Evolutionary conservation across 1,140 invertebrate genomes (phyloP).

Genomic region (Papilio polytes): DNA sequence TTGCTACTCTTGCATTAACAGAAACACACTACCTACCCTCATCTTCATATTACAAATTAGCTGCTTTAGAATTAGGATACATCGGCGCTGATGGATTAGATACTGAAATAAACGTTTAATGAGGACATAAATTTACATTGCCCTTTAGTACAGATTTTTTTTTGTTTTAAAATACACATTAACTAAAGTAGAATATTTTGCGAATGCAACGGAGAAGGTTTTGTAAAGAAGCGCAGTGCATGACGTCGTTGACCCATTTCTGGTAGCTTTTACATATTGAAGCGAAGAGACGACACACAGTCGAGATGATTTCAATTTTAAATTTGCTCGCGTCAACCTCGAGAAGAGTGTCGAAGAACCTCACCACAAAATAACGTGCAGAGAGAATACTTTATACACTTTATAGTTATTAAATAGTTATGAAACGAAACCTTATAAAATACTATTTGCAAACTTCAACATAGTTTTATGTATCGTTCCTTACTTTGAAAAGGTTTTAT

Average conservation of each 20-base stretch:
- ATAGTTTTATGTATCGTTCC: neutral
- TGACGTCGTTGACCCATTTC: neutral
- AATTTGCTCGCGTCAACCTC: neutral
- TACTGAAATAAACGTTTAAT: neutral
- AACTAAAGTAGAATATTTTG: neutral
- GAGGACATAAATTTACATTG: neutral
- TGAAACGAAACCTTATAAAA: neutral
- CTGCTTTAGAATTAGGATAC: neutral
- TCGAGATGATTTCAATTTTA: constrained; percentile 22
- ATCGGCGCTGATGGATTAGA: neutral
- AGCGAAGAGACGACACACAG: neutral
- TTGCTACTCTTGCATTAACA: no score
- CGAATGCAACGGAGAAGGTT: neutral
- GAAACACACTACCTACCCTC: neutral
- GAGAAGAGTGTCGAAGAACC: neutral
- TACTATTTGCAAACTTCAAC: neutral
- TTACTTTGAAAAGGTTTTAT: neutral
- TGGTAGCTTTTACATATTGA: constrained; percentile 18
- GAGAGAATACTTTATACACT: neutral
- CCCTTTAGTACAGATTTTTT: neutral
- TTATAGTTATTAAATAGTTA: no score
- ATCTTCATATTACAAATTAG: neutral
- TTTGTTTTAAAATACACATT: neutral
- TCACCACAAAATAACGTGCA: neutral
- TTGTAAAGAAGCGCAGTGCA: neutral